A percentile compares a stretch with the other conserved stretches of the same genome.
phyloP scores from a whole-genome alignment of 2,797 vertebrate genomes.

The Hippoglossus hippoglossus region DNA sequence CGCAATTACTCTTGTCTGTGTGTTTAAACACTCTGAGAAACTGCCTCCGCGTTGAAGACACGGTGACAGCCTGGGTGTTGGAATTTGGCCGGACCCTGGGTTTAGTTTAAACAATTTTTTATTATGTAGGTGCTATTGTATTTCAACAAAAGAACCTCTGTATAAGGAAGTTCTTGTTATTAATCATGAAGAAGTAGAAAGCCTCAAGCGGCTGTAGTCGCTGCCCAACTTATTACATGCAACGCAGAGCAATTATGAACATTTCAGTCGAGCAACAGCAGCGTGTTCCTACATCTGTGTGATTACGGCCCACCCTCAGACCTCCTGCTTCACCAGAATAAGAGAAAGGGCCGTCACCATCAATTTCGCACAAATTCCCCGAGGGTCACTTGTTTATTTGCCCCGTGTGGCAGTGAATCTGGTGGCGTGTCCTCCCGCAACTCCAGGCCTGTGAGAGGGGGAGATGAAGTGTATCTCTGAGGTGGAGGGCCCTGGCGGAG shows the following conservation, averaged over 20 bases:
- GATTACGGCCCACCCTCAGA: constrained; percentile 57
- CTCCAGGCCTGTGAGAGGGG: constrained; percentile 32
- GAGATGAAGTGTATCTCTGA: constrained; percentile 61
- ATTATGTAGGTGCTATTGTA: constrained; percentile 6
- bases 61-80: constrained; percentile 40
- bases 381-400: constrained; percentile 71
- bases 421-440: constrained; percentile 19
- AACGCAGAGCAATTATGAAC: constrained; percentile 48
- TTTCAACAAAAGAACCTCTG: constrained; percentile 28
- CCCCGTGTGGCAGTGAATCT: constrained; percentile 55
- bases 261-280: constrained; percentile 65
- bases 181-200: constrained; percentile 37
- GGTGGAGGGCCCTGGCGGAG: constrained; percentile 50
- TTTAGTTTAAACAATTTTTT: constrained; percentile 31
- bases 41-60: constrained; percentile 50
- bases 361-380: constrained; percentile 55
- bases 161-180: constrained; percentile 18
- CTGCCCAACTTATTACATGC: constrained; percentile 11
- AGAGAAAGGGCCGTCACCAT: constrained; percentile 57
- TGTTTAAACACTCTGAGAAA: constrained; percentile 67
- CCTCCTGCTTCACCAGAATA: constrained; percentile 45
- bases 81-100: constrained; percentile 27
- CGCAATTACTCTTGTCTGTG: constrained; percentile 70
- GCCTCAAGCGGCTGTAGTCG: constrained; percentile 1
- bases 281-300: constrained; percentile 60